Conservation (phyloP, 2,888 invertebrate genomes). For the Pseudococcus viburni region DNA sequence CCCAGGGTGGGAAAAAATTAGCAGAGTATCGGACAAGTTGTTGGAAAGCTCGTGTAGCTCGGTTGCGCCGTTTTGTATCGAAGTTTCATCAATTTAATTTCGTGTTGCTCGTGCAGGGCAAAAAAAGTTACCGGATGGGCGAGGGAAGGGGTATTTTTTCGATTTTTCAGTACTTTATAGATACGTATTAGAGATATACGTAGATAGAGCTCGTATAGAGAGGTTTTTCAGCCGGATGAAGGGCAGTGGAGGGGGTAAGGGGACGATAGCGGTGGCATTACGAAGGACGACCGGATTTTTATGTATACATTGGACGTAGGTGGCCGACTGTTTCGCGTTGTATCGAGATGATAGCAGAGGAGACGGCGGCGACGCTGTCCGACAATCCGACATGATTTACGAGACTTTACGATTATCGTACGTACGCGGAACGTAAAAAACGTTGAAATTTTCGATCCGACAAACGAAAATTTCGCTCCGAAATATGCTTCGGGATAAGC, state of each 20-base stretch:
- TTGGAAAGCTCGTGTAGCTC: background rate
- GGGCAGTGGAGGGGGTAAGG: background rate
- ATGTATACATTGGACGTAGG: background rate
- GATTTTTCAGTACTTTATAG: conserved; percentile 4
- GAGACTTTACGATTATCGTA: background rate
- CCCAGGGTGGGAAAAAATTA: background rate
- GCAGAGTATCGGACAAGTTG: background rate
- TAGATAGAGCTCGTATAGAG: background rate
- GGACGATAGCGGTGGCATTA: background rate
- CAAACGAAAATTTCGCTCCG: background rate
- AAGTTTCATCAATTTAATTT: conserved; percentile 19
- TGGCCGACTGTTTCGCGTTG: background rate
- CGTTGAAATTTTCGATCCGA: background rate
- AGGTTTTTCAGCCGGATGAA: background rate
- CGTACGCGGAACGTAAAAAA: background rate
- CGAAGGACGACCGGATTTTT: conserved; percentile 23
- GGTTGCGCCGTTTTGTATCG: background rate
- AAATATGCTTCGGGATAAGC: conserved; percentile 27
- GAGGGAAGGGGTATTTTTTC: background rate
- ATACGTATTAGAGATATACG: background rate
- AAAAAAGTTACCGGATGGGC: background rate
- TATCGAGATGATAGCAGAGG: background rate
- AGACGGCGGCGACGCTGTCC: background rate
- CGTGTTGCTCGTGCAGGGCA: background rate
- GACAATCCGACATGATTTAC: conserved; percentile 1